Percentiles rank a stretch among this genome's conserved stretches.
Evolutionary conservation across 2,888 invertebrate species (phyloP).

Genomic region (Leucozona laternaria): DNA sequence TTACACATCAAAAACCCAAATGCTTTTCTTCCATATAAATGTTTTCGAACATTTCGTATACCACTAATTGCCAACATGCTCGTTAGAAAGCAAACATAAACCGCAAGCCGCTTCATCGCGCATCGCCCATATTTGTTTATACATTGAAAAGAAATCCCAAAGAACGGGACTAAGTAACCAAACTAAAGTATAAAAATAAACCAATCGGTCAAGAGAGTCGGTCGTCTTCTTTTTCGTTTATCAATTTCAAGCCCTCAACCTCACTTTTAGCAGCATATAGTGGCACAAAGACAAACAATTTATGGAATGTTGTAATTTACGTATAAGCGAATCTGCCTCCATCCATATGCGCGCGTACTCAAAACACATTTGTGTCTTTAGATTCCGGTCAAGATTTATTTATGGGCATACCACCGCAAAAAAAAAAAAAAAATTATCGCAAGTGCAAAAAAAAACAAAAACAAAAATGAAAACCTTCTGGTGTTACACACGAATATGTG

Average conservation of each 20-base stretch:
- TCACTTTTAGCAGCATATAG: slow-evolving; percentile 13
- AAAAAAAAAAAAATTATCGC: slow-evolving; percentile 11
- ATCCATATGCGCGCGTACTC: slow-evolving; percentile 36
- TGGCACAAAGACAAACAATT: slow-evolving; percentile 19
- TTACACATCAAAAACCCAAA: no score
- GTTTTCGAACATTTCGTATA: no score
- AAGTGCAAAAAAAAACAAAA: slow-evolving; percentile 15
- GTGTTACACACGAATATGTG: slow-evolving; percentile 40
- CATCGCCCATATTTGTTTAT: no score
- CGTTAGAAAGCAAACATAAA: no score
- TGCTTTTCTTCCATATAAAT: no score
- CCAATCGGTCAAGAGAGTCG: slow-evolving; percentile 42
- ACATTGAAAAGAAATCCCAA: no score
- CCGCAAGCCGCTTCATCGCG: no score
- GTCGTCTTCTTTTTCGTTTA: background rate
- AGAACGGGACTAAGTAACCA: no score
- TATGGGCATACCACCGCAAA: slow-evolving; percentile 48
- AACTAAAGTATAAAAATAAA: slow-evolving; percentile 44
- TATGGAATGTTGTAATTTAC: slow-evolving; percentile 51
- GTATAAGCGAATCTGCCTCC: slow-evolving; percentile 7
- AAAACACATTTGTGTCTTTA: slow-evolving; percentile 57
- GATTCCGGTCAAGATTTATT: slow-evolving; percentile 54
- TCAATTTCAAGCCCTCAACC: slow-evolving; percentile 33
- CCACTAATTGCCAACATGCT: no score
- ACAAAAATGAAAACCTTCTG: slow-evolving; percentile 2